A percentile compares a stretch with the other conserved stretches of the same genome.
phyloP scores from a whole-genome alignment of 2,113 vertebrate species.

The Triplophysa dalaica region DNA sequence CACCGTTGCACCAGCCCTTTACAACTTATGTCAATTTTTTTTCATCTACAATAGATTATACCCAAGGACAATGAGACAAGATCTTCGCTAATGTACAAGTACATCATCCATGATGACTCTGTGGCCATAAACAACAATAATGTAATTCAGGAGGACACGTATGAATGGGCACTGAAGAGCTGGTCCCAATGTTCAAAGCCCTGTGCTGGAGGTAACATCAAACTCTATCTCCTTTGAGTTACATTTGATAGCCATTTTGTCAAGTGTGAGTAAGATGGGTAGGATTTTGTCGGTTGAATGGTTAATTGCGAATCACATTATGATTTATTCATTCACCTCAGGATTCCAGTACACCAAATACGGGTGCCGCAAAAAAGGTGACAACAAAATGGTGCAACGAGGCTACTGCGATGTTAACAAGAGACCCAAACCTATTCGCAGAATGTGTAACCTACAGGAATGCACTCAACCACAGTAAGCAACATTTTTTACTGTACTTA shows the following conservation, averaged over 20 bases:
- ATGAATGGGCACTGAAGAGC: slow-evolving; percentile 96
- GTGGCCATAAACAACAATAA: slow-evolving; percentile 95
- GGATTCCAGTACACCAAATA: slow-evolving; percentile 97
- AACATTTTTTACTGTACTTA: background rate
- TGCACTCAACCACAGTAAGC: slow-evolving; percentile 93
- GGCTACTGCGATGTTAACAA: slow-evolving; percentile 89
- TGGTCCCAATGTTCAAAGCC: slow-evolving; percentile 94
- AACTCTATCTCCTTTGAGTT: no score
- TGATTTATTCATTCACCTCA: slow-evolving; percentile 53
- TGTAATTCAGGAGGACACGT: slow-evolving; percentile 90
- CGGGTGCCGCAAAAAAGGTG: slow-evolving; percentile 91
- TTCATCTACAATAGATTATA: slow-evolving; percentile 75
- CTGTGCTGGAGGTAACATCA: slow-evolving; percentile 86
- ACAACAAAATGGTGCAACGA: slow-evolving; percentile 92
- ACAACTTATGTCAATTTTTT: background rate
- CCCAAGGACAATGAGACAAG: slow-evolving; percentile 91
- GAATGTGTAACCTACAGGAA: slow-evolving; percentile 95
- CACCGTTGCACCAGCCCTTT: background rate
- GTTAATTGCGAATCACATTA: background rate
- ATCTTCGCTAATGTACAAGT: slow-evolving; percentile 91
- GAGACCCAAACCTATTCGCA: slow-evolving; percentile 93
- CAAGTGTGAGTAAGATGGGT: background rate
- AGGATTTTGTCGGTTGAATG: background rate
- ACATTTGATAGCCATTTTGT: no score
- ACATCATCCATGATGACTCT: slow-evolving; percentile 95